Percentiles rank a stretch among this genome's conserved stretches.
Conservation (phyloP, 2,797 vertebrate species). For the Mormyrus hasselquistii region DNA sequence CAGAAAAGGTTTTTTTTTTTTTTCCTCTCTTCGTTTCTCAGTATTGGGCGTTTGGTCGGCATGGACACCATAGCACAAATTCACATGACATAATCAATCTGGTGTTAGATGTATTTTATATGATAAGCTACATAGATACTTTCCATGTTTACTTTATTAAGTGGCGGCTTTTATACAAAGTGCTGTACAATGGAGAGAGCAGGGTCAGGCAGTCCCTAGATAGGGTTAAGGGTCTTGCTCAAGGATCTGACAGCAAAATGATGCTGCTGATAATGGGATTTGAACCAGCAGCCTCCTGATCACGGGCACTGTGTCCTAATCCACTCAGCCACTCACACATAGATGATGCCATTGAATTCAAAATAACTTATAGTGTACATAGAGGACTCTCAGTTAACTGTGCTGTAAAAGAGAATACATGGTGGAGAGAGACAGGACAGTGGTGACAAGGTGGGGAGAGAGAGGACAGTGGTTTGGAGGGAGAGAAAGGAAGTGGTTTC, state of each 20-base stretch:
- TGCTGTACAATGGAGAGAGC: neutral
- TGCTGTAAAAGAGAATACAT: neutral
- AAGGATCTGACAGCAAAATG: neutral
- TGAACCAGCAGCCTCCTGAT: neutral
- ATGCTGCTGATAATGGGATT: neutral
- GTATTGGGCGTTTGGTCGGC: neutral
- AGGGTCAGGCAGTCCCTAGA: neutral
- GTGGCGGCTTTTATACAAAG: neutral
- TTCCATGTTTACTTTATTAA: neutral
- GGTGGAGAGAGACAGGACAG: neutral
- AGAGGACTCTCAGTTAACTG: neutral
- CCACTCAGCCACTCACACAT: neutral
- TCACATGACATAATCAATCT: neutral
- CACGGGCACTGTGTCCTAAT: neutral
- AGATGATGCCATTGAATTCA: neutral
- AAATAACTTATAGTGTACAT: neutral
- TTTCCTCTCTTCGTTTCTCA: neutral
- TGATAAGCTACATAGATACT: neutral
- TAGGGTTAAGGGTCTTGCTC: neutral
- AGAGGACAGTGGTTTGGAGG: neutral
- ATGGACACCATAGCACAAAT: neutral
- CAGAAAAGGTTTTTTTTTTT: neutral
- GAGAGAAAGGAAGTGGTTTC: no score
- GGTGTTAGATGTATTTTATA: neutral
- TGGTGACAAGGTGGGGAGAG: neutral